Percentiles rank a stretch among this genome's conserved stretches.
phyloP scores from a whole-genome alignment of 2,113 vertebrate species.

The Platysternon megacephalum region DNA sequence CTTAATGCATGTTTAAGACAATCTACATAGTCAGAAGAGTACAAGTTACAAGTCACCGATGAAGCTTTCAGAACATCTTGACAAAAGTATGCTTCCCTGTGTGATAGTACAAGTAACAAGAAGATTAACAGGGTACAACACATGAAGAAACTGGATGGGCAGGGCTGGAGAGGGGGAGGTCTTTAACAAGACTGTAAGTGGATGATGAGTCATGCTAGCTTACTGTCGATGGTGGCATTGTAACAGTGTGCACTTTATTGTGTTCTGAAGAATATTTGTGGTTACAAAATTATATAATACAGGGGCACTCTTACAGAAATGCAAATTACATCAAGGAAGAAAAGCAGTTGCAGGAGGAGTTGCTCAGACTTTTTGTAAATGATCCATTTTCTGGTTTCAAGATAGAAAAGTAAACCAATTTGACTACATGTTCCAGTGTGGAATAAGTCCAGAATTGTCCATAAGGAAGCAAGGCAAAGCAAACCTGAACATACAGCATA shows the following conservation, averaged over 20 bases:
- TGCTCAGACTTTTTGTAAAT: conserved; percentile 54
- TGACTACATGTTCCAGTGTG: neutral
- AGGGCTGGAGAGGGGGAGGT: neutral
- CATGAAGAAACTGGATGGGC: neutral
- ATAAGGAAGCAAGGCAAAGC: neutral
- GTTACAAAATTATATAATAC: neutral
- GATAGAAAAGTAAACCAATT: conserved; percentile 6
- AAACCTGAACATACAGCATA: neutral
- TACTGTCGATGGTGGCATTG: neutral
- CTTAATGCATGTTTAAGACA: conserved; percentile 10
- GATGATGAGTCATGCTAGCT: neutral
- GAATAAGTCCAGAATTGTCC: rapidly evolving
- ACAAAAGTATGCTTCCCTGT: neutral
- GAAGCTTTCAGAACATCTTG: neutral
- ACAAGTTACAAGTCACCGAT: conserved; percentile 11
- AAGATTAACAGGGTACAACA: rapidly evolving
- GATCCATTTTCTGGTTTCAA: conserved; percentile 69
- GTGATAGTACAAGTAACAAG: neutral
- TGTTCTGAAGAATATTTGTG: conserved; percentile 45
- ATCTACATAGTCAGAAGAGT: conserved; percentile 1
- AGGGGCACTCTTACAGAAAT: conserved; percentile 35
- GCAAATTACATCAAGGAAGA: conserved; percentile 18
- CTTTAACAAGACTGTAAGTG: neutral
- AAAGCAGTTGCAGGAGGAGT: conserved; percentile 28
- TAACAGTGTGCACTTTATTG: conserved; percentile 46